A percentile compares a stretch with the other conserved stretches of the same genome.
These are phyloP conservation scores for Vanessa atalanta DNA, from an alignment of 1,140 invertebrate species.

Conservation along the genomic window DNA sequence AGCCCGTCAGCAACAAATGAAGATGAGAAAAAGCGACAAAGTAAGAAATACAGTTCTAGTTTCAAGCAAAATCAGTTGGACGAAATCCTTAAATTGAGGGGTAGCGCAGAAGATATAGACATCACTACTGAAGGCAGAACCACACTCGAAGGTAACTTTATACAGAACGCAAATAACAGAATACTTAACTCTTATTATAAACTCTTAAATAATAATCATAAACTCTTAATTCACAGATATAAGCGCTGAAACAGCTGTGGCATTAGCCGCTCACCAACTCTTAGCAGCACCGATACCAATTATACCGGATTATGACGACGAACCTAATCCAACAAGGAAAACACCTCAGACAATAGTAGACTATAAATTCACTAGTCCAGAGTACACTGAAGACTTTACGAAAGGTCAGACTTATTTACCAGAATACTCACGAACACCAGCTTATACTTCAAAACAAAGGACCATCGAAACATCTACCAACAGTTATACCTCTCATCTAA, in stretches of 20 bases:
- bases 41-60: conserved; percentile 72
- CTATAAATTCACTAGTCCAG: conserved; percentile 58
- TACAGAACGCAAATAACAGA: background rate
- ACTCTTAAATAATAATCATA: background rate
- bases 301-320: conserved; percentile 65
- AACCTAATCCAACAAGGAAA: conserved; percentile 51
- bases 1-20: conserved; percentile 70
- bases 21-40: conserved; percentile 70
- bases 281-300: conserved; percentile 71
- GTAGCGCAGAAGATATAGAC: conserved; percentile 47
- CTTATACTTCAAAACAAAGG: conserved; percentile 23
- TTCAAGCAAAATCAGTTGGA: conserved; percentile 71
- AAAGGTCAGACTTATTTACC: conserved; percentile 54
- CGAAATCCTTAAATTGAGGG: conserved; percentile 51
- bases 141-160: conserved; percentile 54
- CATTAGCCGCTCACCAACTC: conserved; percentile 75
- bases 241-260: conserved; percentile 71
- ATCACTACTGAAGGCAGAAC: conserved; percentile 52
- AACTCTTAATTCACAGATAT: conserved; percentile 49
- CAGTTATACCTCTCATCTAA: conserved; percentile 20
- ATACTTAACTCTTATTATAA: background rate
- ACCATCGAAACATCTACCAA: conserved; percentile 34
- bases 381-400: conserved; percentile 49
- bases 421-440: conserved; percentile 38
- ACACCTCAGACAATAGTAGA: conserved; percentile 50